Evolutionary conservation across 2,113 vertebrate genomes (phyloP).

Genomic region (Oreotragus oreotragus): DNA sequence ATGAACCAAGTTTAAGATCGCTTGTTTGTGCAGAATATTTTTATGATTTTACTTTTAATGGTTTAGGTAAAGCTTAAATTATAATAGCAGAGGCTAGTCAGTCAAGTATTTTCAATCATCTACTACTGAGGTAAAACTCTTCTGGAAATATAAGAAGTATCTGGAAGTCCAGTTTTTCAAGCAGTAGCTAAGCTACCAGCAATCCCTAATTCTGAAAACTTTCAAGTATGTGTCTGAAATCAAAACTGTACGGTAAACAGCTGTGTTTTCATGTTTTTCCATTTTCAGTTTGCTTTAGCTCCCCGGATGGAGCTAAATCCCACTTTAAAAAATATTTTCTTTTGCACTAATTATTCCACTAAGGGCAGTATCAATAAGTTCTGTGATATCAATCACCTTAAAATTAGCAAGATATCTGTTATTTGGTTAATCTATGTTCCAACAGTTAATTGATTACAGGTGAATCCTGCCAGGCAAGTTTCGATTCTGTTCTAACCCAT

Average conservation of each 20-base stretch:
- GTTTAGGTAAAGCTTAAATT: background rate
- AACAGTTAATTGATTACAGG: background rate
- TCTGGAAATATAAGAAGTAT: background rate
- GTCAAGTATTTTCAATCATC: background rate
- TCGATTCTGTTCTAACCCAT: background rate
- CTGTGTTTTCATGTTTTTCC: background rate
- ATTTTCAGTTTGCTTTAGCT: conserved; percentile 7
- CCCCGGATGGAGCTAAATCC: background rate
- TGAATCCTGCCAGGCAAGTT: background rate
- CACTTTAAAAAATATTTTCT: background rate
- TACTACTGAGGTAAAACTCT: background rate
- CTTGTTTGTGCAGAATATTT: background rate
- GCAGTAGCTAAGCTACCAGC: background rate
- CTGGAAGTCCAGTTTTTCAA: background rate
- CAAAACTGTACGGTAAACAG: background rate
- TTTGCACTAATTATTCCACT: background rate
- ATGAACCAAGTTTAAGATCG: background rate
- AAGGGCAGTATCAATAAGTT: background rate
- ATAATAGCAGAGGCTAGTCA: background rate
- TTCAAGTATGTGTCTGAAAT: background rate
- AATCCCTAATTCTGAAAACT: background rate
- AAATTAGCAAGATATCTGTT: background rate
- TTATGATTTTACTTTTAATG: conserved; percentile 8
- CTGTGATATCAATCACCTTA: conserved; percentile 1
- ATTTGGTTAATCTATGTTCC: background rate